Percentiles rank a stretch among this genome's conserved stretches.
Conservation (phyloP, 2,797 vertebrate genomes). For the Periophthalmus magnuspinnatus region DNA sequence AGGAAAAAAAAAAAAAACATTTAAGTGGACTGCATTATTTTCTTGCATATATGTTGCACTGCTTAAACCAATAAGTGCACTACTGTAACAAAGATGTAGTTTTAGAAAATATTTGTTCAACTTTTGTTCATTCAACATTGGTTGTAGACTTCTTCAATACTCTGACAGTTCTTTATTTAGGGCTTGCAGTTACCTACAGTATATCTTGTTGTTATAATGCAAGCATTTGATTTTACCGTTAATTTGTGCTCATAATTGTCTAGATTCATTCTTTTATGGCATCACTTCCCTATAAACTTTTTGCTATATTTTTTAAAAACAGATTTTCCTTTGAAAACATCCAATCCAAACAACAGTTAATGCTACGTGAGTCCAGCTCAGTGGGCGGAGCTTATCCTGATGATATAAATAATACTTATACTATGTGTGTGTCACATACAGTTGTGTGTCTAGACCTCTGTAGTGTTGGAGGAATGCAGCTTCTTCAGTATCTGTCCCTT, state of each 20-base stretch:
- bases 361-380: slow-evolving; percentile 53
- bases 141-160: slow-evolving; percentile 74
- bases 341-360: slow-evolving; percentile 76
- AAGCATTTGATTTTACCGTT: slow-evolving; percentile 73
- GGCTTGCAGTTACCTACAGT: slow-evolving; percentile 74
- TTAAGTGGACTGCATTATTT: slow-evolving; percentile 85
- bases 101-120: slow-evolving; percentile 61
- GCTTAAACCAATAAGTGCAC: slow-evolving; percentile 88
- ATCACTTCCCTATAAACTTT: slow-evolving; percentile 67
- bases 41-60: slow-evolving; percentile 87
- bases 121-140: slow-evolving; percentile 72
- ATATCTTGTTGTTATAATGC: slow-evolving; percentile 76
- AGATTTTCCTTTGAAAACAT: slow-evolving; percentile 66
- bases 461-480: slow-evolving; percentile 71
- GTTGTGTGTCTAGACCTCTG: slow-evolving; percentile 70
- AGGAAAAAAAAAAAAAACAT: slow-evolving; percentile 70
- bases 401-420: slow-evolving; percentile 66
- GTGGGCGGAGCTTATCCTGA: slow-evolving; percentile 49
- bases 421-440: slow-evolving; percentile 69
- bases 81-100: slow-evolving; percentile 83
- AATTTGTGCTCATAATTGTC: slow-evolving; percentile 69
- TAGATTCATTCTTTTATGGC: slow-evolving; percentile 64
- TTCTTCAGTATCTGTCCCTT: slow-evolving; percentile 70
- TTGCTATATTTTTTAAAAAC: slow-evolving; percentile 60
- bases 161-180: slow-evolving; percentile 74